A percentile compares a stretch with the other conserved stretches of the same genome.
phyloP scores from a whole-genome alignment of 2,113 vertebrate species.

The Spea bombifrons region DNA sequence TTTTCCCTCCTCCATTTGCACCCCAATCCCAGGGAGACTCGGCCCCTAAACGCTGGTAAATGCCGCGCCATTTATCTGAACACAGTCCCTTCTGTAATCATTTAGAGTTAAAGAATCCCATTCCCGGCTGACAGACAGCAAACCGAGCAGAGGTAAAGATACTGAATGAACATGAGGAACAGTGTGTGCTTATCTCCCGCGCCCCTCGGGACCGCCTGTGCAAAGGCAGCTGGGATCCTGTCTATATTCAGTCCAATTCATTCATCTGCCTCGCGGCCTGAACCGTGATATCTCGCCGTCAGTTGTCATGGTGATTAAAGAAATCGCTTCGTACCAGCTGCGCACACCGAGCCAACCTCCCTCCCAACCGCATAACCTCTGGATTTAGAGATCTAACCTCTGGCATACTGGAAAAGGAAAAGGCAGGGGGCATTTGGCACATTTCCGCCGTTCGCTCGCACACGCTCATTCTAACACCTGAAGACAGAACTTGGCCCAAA shows the following conservation, averaged over 20 bases:
- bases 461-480: background rate
- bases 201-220: slow-evolving; percentile 25
- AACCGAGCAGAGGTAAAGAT: background rate
- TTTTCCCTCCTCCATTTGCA: background rate
- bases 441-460: background rate
- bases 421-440: background rate
- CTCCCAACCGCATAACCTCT: background rate
- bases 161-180: background rate
- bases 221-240: slow-evolving; percentile 30
- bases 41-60: background rate
- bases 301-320: slow-evolving; percentile 43
- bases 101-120: background rate
- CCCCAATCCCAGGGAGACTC: background rate
- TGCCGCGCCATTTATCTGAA: background rate
- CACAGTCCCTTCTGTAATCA: background rate
- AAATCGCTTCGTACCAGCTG: slow-evolving; percentile 10
- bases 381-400: background rate
- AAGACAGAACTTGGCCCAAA: background rate
- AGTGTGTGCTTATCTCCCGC: slow-evolving; percentile 28
- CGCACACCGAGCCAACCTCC: background rate
- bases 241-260: slow-evolving; percentile 27
- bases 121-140: background rate
- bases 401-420: background rate
- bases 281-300: slow-evolving; percentile 25
- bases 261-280: slow-evolving; percentile 27